These are phyloP conservation scores for Eupeodes luniger DNA, from an alignment of 2,888 invertebrate genomes.

Conservation along the genomic window DNA sequence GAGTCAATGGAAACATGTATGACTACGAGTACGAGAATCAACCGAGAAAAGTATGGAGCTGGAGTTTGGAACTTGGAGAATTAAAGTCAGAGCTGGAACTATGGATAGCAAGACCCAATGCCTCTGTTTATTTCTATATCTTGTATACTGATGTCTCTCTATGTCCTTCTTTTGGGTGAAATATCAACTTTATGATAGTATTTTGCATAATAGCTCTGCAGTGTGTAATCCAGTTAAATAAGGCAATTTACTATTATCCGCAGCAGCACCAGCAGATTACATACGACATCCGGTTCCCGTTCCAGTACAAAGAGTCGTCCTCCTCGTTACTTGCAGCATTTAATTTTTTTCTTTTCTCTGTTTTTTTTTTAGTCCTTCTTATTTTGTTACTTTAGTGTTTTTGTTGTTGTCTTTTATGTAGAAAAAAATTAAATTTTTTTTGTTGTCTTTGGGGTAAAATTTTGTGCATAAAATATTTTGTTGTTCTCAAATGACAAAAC, in stretches of 20 bases:
- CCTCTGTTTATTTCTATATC: slow-evolving; percentile 23
- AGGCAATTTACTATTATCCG: slow-evolving; percentile 77
- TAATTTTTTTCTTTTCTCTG: slow-evolving; percentile 55
- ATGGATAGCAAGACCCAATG: neutral
- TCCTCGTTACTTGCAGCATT: slow-evolving; percentile 74
- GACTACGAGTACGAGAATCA: neutral
- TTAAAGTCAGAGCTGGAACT: neutral
- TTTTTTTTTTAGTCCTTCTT: slow-evolving; percentile 18
- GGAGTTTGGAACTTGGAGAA: slow-evolving; percentile 6
- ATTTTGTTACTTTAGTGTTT: slow-evolving; percentile 32
- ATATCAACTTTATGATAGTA: slow-evolving; percentile 76
- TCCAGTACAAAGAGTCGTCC: slow-evolving; percentile 59
- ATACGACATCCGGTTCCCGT: slow-evolving; percentile 64
- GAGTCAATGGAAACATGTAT: slow-evolving; percentile 60
- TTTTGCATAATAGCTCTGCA: slow-evolving; percentile 76
- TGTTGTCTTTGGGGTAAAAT: slow-evolving; percentile 27
- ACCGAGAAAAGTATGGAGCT: neutral
- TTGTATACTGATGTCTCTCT: slow-evolving; percentile 10
- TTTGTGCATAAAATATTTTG: slow-evolving; percentile 47
- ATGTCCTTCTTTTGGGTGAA: slow-evolving; percentile 67
- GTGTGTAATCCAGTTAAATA: slow-evolving; percentile 76
- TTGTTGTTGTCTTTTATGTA: slow-evolving; percentile 12
- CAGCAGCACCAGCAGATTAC: slow-evolving; percentile 74
- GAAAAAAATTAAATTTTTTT: neutral
- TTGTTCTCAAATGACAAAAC: slow-evolving; percentile 13